Conservation (phyloP, 2,797 vertebrate genomes). For the Arrhamphus sclerolepis region DNA sequence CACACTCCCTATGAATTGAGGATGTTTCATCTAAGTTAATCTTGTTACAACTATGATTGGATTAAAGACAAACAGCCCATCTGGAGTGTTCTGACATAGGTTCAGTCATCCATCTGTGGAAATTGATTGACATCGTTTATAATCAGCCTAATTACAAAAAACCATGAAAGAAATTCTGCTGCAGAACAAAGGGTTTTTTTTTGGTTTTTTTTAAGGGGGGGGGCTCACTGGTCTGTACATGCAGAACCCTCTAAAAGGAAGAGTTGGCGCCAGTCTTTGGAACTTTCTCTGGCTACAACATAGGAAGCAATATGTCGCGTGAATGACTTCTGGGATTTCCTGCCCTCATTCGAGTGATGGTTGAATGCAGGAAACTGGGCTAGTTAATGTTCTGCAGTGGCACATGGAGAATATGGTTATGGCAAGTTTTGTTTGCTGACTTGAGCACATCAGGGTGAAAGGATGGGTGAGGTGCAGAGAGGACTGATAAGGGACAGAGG, state of each 20-base stretch:
- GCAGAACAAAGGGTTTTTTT: constrained; percentile 33
- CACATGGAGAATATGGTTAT: constrained; percentile 23
- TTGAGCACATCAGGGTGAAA: constrained; percentile 31
- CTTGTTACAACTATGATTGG: constrained; percentile 62
- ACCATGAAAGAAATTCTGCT: constrained; percentile 52
- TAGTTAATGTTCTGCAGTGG: constrained; percentile 38
- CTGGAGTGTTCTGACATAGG: constrained; percentile 55
- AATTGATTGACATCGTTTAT: constrained; percentile 71
- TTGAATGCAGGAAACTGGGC: constrained; percentile 61
- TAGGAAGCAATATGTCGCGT: constrained; percentile 80
- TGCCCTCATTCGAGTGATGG: constrained; percentile 66
- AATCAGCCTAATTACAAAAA: constrained; percentile 77
- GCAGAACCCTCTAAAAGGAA: constrained; percentile 45
- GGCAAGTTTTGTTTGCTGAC: constrained; percentile 37
- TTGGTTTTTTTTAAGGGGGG: too few relatives aligned
- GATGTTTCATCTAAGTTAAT: constrained; percentile 57
- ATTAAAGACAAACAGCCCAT: constrained; percentile 65
- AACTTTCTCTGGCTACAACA: constrained; percentile 65
- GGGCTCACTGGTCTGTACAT: constrained; percentile 38
- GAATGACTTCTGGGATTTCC: constrained; percentile 84
- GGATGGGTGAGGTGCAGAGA: constrained; percentile 33
- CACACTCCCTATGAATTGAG: constrained; percentile 39
- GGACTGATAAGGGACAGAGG: constrained; percentile 58
- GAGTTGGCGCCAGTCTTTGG: constrained; percentile 62
- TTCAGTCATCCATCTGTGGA: constrained; percentile 50